Base-by-base conservation (phyloP, 53 echinoderm and acorn worm genomes). In the Henricia sp. region DNA sequence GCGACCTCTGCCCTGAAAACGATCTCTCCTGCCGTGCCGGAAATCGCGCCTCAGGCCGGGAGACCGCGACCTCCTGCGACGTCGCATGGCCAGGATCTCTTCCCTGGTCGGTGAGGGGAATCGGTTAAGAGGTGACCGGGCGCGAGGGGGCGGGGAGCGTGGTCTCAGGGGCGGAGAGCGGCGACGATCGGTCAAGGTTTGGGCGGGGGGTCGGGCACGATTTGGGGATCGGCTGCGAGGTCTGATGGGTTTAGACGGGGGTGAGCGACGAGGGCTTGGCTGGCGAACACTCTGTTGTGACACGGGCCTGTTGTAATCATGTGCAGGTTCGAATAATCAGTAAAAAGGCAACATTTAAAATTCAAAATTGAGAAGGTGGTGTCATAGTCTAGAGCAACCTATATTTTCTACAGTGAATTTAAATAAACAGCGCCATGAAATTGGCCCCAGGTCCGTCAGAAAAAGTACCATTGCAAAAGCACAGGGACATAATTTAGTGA, bases 201-300 rank as follows among this genome's bases (percentile, higher is more conserved):
- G 11, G 27, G 26, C 46, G 44, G 27, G 13, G 13, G 67, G 17
- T 28, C 67, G 23, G 28, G 19, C 25, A 23, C 65, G 80, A 40
- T 60, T 25, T 1, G 91, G 91, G 16, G 91, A 87, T 48, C 82
- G 82, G 50, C 83, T 82, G 39, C 57, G 46, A 8, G 4, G 20
- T 30, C 23, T 19, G 50, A 23, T 62, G 83, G 37, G 83, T 37
- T 52, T 35, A 9, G 77, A 69, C 52, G 72, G 34, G 12, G 82
- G 82, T 23, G 86, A 86, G 59, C 93, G 72, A 21, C 85, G 77
- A 33, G 86, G 56, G 32, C 83, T 75, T 3, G 62, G 70, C 37
- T 70, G 72, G 4, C 91, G 82, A 26, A 91, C 59, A 83, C 91
- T 91, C 59, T 91, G 87, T 52, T n/a, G n/a, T n/a, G n/a, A n/a